Evolutionary conservation across 1,140 invertebrate species (phyloP).

Genomic region (Tetragonula clypearis): DNA sequence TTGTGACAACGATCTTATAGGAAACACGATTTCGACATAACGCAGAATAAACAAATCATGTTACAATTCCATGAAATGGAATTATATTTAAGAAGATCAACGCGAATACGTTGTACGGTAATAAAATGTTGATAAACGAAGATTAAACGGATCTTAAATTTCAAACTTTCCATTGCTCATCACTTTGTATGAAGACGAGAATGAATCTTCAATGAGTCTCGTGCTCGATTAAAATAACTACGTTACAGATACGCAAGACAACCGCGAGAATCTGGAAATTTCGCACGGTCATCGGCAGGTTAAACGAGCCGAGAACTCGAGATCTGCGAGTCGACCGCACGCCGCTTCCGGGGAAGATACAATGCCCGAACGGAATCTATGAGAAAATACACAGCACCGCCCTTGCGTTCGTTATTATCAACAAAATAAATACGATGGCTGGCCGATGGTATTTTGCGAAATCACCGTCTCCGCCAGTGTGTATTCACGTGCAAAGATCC

Average conservation of each 20-base stretch:
- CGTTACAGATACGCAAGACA: not conserved
- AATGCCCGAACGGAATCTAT: slow-evolving; percentile 36
- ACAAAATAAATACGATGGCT: slow-evolving; percentile 56
- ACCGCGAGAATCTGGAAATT: not conserved
- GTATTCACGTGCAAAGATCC: slow-evolving; percentile 23
- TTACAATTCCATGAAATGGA: too few species aligned
- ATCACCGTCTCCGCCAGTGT: not conserved
- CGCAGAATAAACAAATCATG: too few species aligned
- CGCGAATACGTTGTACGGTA: too few species aligned
- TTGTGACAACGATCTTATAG: too few species aligned
- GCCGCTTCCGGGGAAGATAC: slow-evolving; percentile 54
- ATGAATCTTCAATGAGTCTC: not conserved
- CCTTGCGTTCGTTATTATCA: slow-evolving; percentile 63
- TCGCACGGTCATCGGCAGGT: not conserved
- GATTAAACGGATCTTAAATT: too few species aligned
- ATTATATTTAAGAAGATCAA: too few species aligned
- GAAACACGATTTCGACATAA: too few species aligned
- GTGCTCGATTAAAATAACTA: not conserved
- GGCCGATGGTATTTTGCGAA: not conserved
- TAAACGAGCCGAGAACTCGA: slow-evolving; percentile 1
- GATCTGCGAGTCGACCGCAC: slow-evolving; percentile 15
- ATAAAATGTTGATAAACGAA: too few species aligned
- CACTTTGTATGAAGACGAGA: too few species aligned
- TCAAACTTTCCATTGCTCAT: too few species aligned
- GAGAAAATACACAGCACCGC: slow-evolving; percentile 64